Percentiles rank a stretch among this genome's conserved stretches.
These are phyloP conservation scores for Drosophila pseudoananassae DNA, from an alignment of 1,140 invertebrate genomes.

Conservation along the genomic window DNA sequence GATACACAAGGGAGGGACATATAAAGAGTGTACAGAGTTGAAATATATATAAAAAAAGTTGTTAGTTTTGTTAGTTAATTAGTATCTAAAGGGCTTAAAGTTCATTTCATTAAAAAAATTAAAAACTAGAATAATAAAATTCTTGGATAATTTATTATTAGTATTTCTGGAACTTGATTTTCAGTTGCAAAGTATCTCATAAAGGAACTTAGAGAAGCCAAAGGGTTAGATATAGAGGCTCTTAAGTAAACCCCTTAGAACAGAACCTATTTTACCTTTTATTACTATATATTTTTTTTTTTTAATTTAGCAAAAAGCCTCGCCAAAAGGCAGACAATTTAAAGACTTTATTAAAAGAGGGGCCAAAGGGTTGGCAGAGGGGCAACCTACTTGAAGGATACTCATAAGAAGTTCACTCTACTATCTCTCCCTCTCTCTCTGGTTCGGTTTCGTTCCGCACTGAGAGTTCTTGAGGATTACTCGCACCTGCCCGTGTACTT, in stretches of 20 bases:
- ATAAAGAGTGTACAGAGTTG: too few species aligned
- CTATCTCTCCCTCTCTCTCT: not conserved
- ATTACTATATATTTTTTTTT: slow-evolving; percentile 49
- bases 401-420: not conserved
- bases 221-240: too few species aligned
- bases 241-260: not conserved
- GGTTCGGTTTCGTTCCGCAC: slow-evolving; percentile 8
- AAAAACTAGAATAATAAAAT: too few species aligned
- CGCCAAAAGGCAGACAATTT: slow-evolving; percentile 71
- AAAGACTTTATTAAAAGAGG: slow-evolving; percentile 63
- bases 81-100: not conserved
- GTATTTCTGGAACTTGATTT: too few species aligned
- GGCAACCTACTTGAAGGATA: slow-evolving; percentile 18
- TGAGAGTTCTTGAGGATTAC: slow-evolving; percentile 24
- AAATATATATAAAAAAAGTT: not conserved
- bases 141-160: too few species aligned
- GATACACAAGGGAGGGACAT: not conserved
- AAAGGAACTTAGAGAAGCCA: too few species aligned
- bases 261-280: slow-evolving; percentile 30
- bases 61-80: not conserved
- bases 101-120: not conserved
- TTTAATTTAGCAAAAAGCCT: slow-evolving; percentile 79
- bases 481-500: slow-evolving; percentile 38
- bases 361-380: slow-evolving; percentile 3
- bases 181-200: too few species aligned